These are phyloP conservation scores for Macrobrachium nipponense DNA, from an alignment of 1,140 invertebrate genomes.

Conservation along the genomic window DNA sequence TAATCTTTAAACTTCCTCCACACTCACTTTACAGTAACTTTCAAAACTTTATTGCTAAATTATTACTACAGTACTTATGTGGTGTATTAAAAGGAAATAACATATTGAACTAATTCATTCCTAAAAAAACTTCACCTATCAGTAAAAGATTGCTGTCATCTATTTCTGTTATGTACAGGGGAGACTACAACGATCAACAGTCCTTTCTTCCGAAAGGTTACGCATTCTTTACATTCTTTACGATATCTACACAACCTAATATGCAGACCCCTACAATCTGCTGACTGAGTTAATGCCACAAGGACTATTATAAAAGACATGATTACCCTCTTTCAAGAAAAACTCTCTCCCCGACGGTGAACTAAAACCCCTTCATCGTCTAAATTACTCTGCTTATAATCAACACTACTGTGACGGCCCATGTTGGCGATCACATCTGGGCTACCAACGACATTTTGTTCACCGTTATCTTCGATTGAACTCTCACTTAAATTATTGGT, in stretches of 20 bases:
- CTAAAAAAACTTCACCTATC: background rate
- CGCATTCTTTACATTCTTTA: background rate
- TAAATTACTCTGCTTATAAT: constrained; percentile 50
- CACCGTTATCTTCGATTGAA: constrained; percentile 52
- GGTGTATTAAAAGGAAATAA: background rate
- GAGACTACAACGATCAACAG: constrained; percentile 5
- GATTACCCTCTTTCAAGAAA: constrained; percentile 43
- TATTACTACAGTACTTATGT: background rate
- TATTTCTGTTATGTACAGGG: constrained; percentile 19
- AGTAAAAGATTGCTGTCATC: constrained; percentile 36
- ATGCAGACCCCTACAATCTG: background rate
- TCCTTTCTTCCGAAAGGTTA: background rate
- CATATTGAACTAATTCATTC: constrained; percentile 4
- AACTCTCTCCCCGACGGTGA: constrained; percentile 19
- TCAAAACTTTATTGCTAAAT: too few relatives aligned
- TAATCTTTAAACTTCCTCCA: too few relatives aligned
- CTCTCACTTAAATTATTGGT: constrained; percentile 50
- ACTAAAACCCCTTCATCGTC: constrained; percentile 38
- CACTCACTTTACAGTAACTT: too few relatives aligned
- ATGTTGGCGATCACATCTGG: constrained; percentile 30
- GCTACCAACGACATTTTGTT: constrained; percentile 34
- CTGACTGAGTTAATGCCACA: constrained; percentile 11
- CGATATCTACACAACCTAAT: background rate
- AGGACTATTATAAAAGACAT: background rate
- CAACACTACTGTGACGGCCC: constrained; percentile 29